Conservation (phyloP, 1,140 invertebrate species). For the Paracyclopina nana region DNA sequence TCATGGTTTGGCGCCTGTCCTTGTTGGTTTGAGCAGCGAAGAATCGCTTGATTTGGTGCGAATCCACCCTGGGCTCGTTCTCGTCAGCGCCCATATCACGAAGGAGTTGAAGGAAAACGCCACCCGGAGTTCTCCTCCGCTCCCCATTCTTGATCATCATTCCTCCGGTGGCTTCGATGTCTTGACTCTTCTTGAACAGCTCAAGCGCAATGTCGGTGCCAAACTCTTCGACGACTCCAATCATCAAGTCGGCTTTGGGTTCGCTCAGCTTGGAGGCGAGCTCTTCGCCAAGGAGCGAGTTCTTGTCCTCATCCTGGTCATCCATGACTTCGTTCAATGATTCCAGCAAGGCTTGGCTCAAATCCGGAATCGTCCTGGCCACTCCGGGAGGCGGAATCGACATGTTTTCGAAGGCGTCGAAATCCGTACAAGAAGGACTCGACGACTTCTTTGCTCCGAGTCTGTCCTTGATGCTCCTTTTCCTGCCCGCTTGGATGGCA, state of each 20-base stretch:
- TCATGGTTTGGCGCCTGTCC: not conserved
- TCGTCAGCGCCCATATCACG: slow-evolving; percentile 31
- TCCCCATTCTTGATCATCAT: slow-evolving; percentile 62
- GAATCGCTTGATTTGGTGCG: not conserved
- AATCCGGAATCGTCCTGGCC: not conserved
- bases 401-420: not conserved
- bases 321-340: too few species aligned
- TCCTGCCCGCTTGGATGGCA: not conserved
- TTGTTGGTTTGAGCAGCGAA: not conserved
- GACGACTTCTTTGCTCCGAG: not conserved
- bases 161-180: slow-evolving; percentile 55
- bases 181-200: slow-evolving; percentile 51
- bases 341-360: not conserved
- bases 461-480: not conserved
- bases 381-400: slow-evolving; percentile 5
- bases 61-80: not conserved
- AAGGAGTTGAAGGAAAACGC: slow-evolving; percentile 55
- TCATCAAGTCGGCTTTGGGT: slow-evolving; percentile 22
- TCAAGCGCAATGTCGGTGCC: slow-evolving; percentile 50
- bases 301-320: too few species aligned
- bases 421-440: not conserved
- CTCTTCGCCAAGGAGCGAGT: not conserved
- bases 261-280: slow-evolving; percentile 10
- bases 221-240: slow-evolving; percentile 42
- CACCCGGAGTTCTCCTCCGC: slow-evolving; percentile 55